Base-by-base conservation (phyloP, 2,113 vertebrate species). In the Odocoileus virginianus region DNA sequence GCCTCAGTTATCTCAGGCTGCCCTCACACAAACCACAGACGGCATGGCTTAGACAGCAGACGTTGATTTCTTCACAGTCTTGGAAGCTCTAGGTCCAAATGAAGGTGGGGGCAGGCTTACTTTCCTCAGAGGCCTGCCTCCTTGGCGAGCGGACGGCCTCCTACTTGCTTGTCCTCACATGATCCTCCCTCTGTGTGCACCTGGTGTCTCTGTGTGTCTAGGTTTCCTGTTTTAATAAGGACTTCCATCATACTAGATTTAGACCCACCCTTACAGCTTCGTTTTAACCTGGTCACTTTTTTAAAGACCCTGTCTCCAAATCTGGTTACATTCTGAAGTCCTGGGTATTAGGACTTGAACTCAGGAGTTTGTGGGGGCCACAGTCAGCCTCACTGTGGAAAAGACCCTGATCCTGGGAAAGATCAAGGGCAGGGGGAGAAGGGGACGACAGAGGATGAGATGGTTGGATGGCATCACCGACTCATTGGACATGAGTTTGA, bases 101-200 rank as follows among this genome's bases (percentile, higher is more conserved):
- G 3, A 16, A 27, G 50, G 27, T 12, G 16, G 52, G 15, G 23
- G 16, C 21, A 85, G 43, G 6, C 28, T 3, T 14, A 13, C 23
- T 40, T 52, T 50, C 40, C 30, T 54, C 45, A 1, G 27, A 67
- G 50, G 10, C 19, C 60, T 58, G 43, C 28, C 67, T 54, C 23
- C 9, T 40, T 3, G 9, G 23, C 19, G 61, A 61, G 6, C 64
- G 47, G 76, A 13, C 0, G 0, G 25, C 76, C 30, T 1, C 7
- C 90, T 30, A 33, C 5, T 12, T 8, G 45, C 36, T 17, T 1
- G n/a, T 84, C 83, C n/a, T 81, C 40, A 10, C 0, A 0, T 2
- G 1, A 14, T 5, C 16, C 3, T n/a, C 45, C 43, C 12, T 61
- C 58, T 27, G 0, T 33, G 43, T 14, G 15, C 40, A 4, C 1